Evolutionary conservation across 2,113 vertebrate species (phyloP).

Genomic region (Dromas ardeola): DNA sequence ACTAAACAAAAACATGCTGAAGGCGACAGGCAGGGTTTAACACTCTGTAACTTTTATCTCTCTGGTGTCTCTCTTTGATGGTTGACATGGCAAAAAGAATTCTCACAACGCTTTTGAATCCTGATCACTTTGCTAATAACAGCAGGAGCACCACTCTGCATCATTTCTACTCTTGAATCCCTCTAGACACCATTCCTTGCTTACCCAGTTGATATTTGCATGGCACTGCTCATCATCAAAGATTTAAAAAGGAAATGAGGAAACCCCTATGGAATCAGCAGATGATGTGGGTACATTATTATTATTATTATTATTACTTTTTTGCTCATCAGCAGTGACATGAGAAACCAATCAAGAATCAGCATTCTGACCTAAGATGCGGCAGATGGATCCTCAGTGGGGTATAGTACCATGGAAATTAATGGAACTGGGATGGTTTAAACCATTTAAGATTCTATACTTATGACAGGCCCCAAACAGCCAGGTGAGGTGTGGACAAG

Average conservation of each 20-base stretch:
- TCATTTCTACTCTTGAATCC: not conserved
- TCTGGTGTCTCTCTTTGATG: conserved; percentile 37
- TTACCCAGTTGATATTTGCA: not conserved
- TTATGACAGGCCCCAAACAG: not conserved
- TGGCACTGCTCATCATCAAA: not conserved
- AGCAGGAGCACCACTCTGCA: not conserved
- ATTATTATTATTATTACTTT: not conserved
- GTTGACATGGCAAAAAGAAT: conserved; percentile 52
- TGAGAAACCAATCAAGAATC: not conserved
- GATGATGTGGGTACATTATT: not conserved
- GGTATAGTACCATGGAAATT: not conserved
- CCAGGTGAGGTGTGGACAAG: not conserved
- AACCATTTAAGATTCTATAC: not conserved
- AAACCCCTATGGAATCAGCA: not conserved
- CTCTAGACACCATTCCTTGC: not conserved
- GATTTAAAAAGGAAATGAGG: not conserved
- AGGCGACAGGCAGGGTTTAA: conserved; percentile 19
- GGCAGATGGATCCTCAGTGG: not conserved
- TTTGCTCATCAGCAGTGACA: not conserved
- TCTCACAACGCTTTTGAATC: conserved; percentile 1
- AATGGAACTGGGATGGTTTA: not conserved
- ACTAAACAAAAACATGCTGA: conserved; percentile 57
- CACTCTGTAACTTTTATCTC: conserved; percentile 47
- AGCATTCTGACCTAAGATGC: not conserved
- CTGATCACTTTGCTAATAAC: conserved; percentile 23